Percentiles rank a stretch among this genome's conserved stretches.
These are phyloP conservation scores for Craniophora ligustri DNA, from an alignment of 2,888 invertebrate species.

Conservation along the genomic window DNA sequence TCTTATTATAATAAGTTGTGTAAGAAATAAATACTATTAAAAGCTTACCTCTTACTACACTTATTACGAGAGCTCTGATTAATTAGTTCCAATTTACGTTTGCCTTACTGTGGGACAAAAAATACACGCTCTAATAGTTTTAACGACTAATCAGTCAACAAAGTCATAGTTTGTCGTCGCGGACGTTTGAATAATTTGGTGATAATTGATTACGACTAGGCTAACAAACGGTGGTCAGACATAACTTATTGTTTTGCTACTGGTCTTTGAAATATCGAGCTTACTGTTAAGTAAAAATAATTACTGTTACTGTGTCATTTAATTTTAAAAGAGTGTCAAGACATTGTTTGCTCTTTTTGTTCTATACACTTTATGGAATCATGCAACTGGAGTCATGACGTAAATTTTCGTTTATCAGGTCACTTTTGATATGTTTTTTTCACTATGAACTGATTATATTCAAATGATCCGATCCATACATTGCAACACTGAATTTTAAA, in stretches of 20 bases:
- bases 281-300: not conserved
- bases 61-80: not conserved
- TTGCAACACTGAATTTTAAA: no score
- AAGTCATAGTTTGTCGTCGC: constrained; percentile 40
- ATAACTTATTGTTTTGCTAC: constrained; percentile 23
- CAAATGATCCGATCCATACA: no score
- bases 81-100: constrained; percentile 2
- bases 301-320: not conserved
- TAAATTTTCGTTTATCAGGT: no score
- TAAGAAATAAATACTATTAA: not conserved
- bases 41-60: not conserved
- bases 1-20: not conserved
- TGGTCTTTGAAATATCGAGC: constrained; percentile 1
- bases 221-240: constrained; percentile 6
- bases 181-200: constrained; percentile 41
- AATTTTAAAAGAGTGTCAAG: no score
- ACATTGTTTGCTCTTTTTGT: no score
- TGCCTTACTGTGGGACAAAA: constrained; percentile 9
- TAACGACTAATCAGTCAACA: constrained; percentile 42
- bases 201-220: constrained; percentile 40
- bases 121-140: constrained; percentile 21
- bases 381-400: no score
- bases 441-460: no score
- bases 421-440: no score
- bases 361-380: no score